Conservation (phyloP, 2,113 vertebrate species). For the Strix uralensis region DNA sequence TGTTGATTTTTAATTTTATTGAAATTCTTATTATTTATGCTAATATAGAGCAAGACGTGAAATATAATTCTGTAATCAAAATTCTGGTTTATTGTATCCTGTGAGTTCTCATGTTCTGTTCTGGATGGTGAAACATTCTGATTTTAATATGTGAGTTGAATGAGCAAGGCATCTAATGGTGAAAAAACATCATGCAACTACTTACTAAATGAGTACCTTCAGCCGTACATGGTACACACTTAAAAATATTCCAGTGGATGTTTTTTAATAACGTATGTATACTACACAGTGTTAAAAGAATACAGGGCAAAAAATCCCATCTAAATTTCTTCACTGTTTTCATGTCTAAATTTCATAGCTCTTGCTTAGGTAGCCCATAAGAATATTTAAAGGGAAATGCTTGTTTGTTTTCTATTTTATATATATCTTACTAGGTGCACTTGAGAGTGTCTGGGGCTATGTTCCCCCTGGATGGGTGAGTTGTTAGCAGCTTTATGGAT, state of each 20-base stretch:
- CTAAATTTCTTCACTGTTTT: background rate
- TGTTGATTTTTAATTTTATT: background rate
- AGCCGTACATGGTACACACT: background rate
- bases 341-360: background rate
- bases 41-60: background rate
- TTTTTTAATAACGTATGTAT: background rate
- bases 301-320: background rate
- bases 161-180: background rate
- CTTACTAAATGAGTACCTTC: background rate
- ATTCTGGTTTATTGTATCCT: background rate
- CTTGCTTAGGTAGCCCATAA: background rate
- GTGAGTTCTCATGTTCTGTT: background rate
- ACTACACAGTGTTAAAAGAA: background rate
- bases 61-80: background rate
- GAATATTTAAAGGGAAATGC: background rate
- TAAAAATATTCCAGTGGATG: background rate
- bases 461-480: background rate
- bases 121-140: background rate
- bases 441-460: background rate
- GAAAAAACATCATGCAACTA: background rate
- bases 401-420: background rate
- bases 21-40: background rate
- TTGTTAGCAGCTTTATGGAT: background rate
- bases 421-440: background rate
- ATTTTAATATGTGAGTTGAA: background rate